A percentile compares a stretch with the other conserved stretches of the same genome.
phyloP scores from a whole-genome alignment of 2,113 vertebrate species.

The Sterna hirundo region DNA sequence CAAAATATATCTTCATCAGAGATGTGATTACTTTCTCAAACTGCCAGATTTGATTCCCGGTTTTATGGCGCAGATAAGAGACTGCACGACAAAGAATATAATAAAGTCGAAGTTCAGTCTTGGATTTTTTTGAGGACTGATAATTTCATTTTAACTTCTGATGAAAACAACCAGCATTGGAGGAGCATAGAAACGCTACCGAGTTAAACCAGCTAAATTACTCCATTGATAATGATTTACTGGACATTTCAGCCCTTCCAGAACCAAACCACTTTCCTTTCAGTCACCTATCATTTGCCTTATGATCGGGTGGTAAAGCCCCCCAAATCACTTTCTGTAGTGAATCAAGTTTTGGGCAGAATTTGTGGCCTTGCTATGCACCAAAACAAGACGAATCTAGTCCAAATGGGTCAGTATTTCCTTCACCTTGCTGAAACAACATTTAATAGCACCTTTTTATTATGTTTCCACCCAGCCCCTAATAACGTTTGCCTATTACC shows the following conservation, averaged over 20 bases:
- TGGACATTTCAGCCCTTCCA: not conserved
- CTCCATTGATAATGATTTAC: not conserved
- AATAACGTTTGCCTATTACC: not conserved
- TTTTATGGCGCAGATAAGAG: not conserved
- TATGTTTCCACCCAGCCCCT: not conserved
- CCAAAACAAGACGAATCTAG: not conserved
- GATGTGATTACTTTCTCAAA: not conserved
- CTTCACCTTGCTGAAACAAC: not conserved
- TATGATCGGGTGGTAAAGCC: not conserved
- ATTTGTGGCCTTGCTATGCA: not conserved
- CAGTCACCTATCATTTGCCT: not conserved
- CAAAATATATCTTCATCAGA: slow-evolving; percentile 26
- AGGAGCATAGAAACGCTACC: not conserved
- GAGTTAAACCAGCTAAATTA: not conserved
- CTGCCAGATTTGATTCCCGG: slow-evolving; percentile 6
- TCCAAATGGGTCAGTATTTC: not conserved
- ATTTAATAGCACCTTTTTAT: not conserved
- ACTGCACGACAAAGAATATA: slow-evolving; percentile 2
- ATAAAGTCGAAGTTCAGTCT: not conserved
- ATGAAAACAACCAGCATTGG: not conserved
- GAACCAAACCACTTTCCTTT: not conserved
- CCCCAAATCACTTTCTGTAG: not conserved
- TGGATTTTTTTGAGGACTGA: not conserved
- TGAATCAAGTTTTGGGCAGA: not conserved
- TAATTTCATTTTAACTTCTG: not conserved